These are phyloP conservation scores for Falco columbarius DNA, from an alignment of 2,797 vertebrate species.

Conservation along the genomic window DNA sequence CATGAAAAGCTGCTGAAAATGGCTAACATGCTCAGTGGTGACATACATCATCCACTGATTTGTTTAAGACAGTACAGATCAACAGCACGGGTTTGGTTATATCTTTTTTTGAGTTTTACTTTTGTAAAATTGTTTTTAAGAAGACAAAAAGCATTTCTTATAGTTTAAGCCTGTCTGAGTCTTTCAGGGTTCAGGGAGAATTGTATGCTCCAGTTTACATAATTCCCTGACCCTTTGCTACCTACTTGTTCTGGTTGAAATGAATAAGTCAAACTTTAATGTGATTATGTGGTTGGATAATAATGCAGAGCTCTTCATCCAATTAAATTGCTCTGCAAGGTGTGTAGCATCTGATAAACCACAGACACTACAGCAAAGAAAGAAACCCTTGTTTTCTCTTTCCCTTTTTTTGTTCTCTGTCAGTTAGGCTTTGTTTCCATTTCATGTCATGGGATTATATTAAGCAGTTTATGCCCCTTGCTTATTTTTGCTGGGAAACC, in stretches of 20 bases:
- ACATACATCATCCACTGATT: neutral
- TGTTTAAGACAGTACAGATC: neutral
- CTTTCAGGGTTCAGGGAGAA: neutral
- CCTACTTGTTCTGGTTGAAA: constrained; percentile 31
- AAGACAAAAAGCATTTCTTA: neutral
- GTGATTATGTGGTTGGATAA: constrained; percentile 56
- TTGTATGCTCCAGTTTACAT: neutral
- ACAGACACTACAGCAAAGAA: constrained; percentile 28
- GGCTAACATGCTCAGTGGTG: neutral
- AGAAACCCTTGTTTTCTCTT: constrained; percentile 43
- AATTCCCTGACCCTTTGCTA: constrained; percentile 9
- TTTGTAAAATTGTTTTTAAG: neutral
- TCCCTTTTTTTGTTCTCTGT: neutral
- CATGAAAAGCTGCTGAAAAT: constrained; percentile 39
- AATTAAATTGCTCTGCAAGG: constrained; percentile 55
- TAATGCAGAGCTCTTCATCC: constrained; percentile 51
- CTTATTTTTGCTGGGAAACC: constrained; percentile 32
- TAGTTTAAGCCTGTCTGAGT: neutral
- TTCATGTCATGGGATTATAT: constrained; percentile 32
- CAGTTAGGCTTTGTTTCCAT: constrained; percentile 43
- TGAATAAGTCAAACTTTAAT: constrained; percentile 53
- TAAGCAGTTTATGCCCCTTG: constrained; percentile 22
- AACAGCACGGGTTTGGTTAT: neutral
- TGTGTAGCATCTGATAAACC: constrained; percentile 47
- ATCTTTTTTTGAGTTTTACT: neutral